phyloP scores from a whole-genome alignment of 2,888 invertebrate species.

The Agriopis leucophaearia region DNA sequence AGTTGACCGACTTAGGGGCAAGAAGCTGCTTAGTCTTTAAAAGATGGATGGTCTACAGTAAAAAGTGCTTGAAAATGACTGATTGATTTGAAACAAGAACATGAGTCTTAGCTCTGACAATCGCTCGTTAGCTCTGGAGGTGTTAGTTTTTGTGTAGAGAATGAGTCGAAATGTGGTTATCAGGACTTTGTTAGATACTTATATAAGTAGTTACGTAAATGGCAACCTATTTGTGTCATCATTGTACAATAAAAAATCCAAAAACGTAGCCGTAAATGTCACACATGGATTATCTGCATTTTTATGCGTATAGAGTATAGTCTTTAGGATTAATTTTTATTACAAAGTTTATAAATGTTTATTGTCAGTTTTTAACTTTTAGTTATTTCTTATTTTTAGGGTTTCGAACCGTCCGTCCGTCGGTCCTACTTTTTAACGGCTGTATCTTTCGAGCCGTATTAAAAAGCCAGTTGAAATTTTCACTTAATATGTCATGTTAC shows the following conservation, averaged over 20 bases:
- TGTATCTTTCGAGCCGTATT: too few relatives aligned
- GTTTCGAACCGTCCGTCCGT: too few relatives aligned
- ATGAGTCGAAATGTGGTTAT: neutral
- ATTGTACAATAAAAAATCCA: neutral
- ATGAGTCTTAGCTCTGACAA: conserved; percentile 11
- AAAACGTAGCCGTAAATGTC: conserved; percentile 1
- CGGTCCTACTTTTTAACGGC: too few relatives aligned
- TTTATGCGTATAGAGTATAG: neutral
- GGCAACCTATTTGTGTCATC: neutral
- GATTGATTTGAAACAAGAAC: conserved; percentile 9
- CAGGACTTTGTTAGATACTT: neutral
- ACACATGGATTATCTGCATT: conserved; percentile 1
- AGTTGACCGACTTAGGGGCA: conserved; percentile 30
- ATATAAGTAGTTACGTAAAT: conserved; percentile 2
- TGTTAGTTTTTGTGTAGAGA: conserved; percentile 6
- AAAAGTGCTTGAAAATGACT: conserved; percentile 27
- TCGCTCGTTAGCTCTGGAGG: conserved; percentile 22
- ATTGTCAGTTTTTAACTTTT: too few relatives aligned
- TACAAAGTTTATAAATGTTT: too few relatives aligned
- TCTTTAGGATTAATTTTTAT: too few relatives aligned
- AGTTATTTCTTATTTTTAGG: too few relatives aligned
- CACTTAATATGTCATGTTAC: too few relatives aligned
- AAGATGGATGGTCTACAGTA: conserved; percentile 27
- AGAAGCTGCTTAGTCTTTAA: conserved; percentile 23
- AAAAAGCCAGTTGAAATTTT: too few relatives aligned